These are phyloP conservation scores for Erythrolamprus reginae DNA, from an alignment of 2,113 vertebrate species.

Conservation along the genomic window DNA sequence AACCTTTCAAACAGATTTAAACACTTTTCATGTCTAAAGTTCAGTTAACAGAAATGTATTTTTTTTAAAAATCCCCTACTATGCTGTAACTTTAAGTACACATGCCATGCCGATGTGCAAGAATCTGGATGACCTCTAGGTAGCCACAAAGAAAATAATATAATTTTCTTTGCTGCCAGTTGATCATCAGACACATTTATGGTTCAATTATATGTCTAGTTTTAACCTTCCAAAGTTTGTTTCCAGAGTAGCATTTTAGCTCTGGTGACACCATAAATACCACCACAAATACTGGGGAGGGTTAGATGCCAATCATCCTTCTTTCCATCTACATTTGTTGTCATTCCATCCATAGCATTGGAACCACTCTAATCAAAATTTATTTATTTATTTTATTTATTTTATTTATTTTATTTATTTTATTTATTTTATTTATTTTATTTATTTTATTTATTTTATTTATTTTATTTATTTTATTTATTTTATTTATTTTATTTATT, in stretches of 20 bases:
- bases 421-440: too few relatives aligned
- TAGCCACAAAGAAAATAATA: background rate
- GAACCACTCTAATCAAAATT: background rate
- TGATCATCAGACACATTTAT: background rate
- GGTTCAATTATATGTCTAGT: background rate
- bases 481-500: too few relatives aligned
- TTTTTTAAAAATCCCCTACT: background rate
- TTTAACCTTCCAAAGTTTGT: background rate
- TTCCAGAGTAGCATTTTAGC: background rate
- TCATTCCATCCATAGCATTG: background rate
- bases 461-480: too few relatives aligned
- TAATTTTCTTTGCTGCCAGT: background rate
- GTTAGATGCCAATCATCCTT: background rate
- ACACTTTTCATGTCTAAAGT: background rate
- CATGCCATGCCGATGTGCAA: background rate
- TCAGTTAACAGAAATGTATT: background rate
- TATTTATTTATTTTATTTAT: too few relatives aligned
- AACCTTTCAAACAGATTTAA: background rate
- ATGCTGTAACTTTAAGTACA: background rate
- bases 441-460: too few relatives aligned
- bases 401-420: too few relatives aligned
- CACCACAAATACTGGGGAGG: background rate
- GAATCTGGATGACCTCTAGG: background rate
- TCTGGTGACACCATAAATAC: constrained; percentile 1
- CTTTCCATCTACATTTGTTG: background rate